Base-by-base conservation (phyloP, 2,888 invertebrate species). In the Scaptomyza caliginosa region DNA sequence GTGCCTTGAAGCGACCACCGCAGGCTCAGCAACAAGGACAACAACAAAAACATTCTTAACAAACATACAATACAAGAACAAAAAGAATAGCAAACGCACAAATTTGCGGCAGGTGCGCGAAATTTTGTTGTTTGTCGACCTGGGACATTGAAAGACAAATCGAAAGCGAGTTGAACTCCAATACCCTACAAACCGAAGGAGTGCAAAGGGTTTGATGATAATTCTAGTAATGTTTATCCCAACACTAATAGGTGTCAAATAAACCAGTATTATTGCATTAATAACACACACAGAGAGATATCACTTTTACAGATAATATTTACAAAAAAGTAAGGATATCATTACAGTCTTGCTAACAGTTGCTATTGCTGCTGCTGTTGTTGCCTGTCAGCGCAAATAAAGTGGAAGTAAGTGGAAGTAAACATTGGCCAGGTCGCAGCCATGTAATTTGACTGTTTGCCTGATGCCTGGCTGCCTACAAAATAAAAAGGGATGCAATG, bases 361-460 rank as follows among this genome's bases (percentile, higher is more conserved):
- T 28, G 3, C n/a, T 3, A 5, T 46, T 36, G 16, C 23, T 36
- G 6, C 21, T 16, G 24, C 4, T 49, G 32, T 17, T 50, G 54
- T 19, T 17, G 63, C 60, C 46, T 73, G 59, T 58, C 74, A 68
- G 77, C 74, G 74, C 79, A 74, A 66, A 78, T 70, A 79, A 78
- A 65, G 62, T 76, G 79, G 73, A 74, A 63, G 62, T 73, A 80
- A 79, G 65, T 81, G 70, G 71, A 69, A 62, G 75, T 74, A 75
- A 75, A 75, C 74, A 75, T 75, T 74, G 65, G 56, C 77, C 65
- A 70, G 67, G 64, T 73, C 39, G 76, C 65, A 56, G 66, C 45
- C 81, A 62, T 86, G 86, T 86, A 83, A 81, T 81, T 81, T 86
- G 80, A 57, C 80, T 66, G 56, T 63, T 63, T 67, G 63, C 46